Evolutionary conservation across 2,113 vertebrate genomes (phyloP).

Genomic region (Trochalopteron elliotii): DNA sequence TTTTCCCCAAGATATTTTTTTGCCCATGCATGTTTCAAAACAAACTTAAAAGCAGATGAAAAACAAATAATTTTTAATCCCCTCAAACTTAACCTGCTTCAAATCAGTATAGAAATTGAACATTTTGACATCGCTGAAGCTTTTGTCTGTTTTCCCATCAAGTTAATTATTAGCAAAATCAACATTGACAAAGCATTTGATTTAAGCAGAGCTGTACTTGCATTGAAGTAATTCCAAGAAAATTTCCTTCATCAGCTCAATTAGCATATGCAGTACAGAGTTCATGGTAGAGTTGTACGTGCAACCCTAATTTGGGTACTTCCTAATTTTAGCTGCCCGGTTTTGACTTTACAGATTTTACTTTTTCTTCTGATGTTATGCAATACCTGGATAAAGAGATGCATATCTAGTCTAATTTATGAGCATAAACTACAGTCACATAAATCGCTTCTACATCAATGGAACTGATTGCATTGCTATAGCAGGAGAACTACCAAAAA

Average conservation of each 20-base stretch:
- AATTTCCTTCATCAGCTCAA: background rate
- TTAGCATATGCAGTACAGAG: background rate
- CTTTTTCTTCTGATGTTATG: background rate
- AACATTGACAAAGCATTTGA: background rate
- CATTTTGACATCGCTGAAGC: background rate
- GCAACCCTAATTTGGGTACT: background rate
- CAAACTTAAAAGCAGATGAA: background rate
- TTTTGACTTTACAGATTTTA: background rate
- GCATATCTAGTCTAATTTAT: background rate
- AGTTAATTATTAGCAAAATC: constrained; percentile 34
- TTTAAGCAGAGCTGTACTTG: background rate
- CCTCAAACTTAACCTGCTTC: background rate
- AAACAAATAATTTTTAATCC: background rate
- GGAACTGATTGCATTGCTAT: background rate
- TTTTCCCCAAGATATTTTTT: background rate
- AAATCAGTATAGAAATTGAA: background rate
- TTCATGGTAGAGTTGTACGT: background rate
- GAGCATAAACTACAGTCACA: background rate
- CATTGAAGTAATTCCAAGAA: background rate
- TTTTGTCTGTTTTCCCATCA: background rate
- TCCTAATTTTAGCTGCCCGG: background rate
- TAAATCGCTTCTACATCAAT: background rate
- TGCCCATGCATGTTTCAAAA: background rate
- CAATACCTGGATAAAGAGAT: background rate
- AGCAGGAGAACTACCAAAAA: background rate